Evolutionary conservation across 2,797 vertebrate species (phyloP).

Genomic region (Anguilla marmorata): DNA sequence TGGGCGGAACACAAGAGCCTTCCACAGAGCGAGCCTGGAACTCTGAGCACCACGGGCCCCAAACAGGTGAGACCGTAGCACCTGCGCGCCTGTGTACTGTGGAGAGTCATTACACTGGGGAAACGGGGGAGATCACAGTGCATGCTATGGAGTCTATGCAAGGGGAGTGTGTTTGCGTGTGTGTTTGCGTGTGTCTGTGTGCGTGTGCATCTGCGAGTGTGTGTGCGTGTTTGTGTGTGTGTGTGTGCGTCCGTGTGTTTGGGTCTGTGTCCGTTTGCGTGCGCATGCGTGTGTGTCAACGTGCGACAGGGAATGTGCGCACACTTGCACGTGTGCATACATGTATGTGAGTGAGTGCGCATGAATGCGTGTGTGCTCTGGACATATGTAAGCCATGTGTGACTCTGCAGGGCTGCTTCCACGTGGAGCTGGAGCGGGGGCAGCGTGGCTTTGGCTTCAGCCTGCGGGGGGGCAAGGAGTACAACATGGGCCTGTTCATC

Average conservation of each 20-base stretch:
- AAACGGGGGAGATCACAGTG: background rate
- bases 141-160: background rate
- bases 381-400: conserved; percentile 17
- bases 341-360: background rate
- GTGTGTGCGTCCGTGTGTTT: conserved; percentile 2
- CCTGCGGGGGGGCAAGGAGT: conserved; percentile 94
- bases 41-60: conserved; percentile 60
- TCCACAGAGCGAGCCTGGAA: conserved; percentile 64
- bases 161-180: too few species aligned
- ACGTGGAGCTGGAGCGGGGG: conserved; percentile 90
- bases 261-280: background rate
- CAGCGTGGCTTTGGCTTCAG: conserved; percentile 95
- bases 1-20: conserved; percentile 75
- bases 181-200: too few species aligned
- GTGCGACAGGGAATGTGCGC: too few species aligned
- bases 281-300: conserved; percentile 18
- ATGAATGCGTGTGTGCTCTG: conserved; percentile 50
- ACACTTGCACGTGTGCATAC: background rate
- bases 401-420: conserved; percentile 77
- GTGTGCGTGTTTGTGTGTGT: background rate
- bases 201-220: background rate
- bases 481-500: conserved; percentile 98
- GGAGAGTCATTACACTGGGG: background rate
- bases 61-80: conserved; percentile 68
- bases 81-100: too few species aligned